Evolutionary conservation across 1,140 invertebrate genomes (phyloP).

Genomic region (Lamellibrachia luymesi): DNA sequence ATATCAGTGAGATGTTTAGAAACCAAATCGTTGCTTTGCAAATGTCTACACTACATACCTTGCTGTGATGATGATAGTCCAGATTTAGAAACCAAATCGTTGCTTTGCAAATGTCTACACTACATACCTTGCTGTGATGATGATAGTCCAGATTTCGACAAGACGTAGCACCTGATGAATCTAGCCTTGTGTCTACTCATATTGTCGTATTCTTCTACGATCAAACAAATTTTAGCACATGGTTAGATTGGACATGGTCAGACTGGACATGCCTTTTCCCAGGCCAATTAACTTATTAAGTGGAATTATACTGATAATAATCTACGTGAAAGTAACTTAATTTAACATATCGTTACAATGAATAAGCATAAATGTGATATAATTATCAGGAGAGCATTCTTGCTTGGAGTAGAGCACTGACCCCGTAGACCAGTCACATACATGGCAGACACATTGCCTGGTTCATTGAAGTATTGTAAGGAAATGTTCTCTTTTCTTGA

Average conservation of each 20-base stretch:
- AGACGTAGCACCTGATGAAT: background rate
- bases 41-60: no score
- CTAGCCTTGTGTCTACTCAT: background rate
- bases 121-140: background rate
- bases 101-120: no score
- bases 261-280: background rate
- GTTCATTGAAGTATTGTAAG: background rate
- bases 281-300: background rate
- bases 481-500: background rate
- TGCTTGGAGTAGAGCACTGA: background rate
- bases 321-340: background rate
- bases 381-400: background rate
- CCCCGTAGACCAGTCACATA: background rate
- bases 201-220: background rate
- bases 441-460: background rate
- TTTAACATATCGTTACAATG: background rate
- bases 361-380: background rate
- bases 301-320: background rate
- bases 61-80: no score
- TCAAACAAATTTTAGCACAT: background rate
- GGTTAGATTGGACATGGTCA: background rate
- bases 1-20: no score
- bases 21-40: no score
- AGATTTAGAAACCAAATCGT: no score
- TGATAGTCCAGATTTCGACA: background rate